Base-by-base conservation (phyloP, 1,140 invertebrate genomes). In the Drosophila nasuta region DNA sequence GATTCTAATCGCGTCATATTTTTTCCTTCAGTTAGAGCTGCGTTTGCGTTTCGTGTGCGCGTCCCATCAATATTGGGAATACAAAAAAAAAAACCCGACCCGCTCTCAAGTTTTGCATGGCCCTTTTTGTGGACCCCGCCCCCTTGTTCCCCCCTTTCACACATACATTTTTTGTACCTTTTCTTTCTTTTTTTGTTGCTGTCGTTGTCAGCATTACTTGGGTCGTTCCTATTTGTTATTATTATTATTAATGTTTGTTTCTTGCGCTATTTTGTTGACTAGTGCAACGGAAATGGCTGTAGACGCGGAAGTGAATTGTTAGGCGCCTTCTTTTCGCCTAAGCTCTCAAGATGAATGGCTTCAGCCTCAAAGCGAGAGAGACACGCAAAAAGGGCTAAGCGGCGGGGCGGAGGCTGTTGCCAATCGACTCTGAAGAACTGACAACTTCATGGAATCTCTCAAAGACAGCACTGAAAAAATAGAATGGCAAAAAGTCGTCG, bases 1-100 rank as follows among this genome's bases (percentile, higher is more conserved):
- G 87, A 91, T 91, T 91, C 87, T 91, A 91, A 91, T 91, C 87
- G 88, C 82, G 87, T 91, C 89, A 88, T 87, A 91, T 77, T 76
- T 66, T 82, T 71, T 58, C 65, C 57, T 68, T 74, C 56, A 58
- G 64, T 69, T 70, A 30, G 62, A 13, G 17, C 59, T 76, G 70
- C 75, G 68, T 81, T 91, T 76, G 70, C 75, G 70, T 81, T 91
- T 79, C 87, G 87, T 91, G 87, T 64, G 70, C 78, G 70, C 71
- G 68, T 49, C 62, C 88, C 87, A 91, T 91, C 87, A 91, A 91
- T 91, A 87, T 91, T 82, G 81, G 71, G 65, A 38, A 28, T 52
- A 60, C 52, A 11, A 49, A 10, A 38, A 10, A 38, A 33, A 33
- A 7, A 2, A 8, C 41, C 28, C 28, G 17, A 33, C 33, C 56